phyloP scores from a whole-genome alignment of 30 jellyfish, hydroid and myxozoan genomes.

The Aurelia aurita complex sp. Pacific region DNA sequence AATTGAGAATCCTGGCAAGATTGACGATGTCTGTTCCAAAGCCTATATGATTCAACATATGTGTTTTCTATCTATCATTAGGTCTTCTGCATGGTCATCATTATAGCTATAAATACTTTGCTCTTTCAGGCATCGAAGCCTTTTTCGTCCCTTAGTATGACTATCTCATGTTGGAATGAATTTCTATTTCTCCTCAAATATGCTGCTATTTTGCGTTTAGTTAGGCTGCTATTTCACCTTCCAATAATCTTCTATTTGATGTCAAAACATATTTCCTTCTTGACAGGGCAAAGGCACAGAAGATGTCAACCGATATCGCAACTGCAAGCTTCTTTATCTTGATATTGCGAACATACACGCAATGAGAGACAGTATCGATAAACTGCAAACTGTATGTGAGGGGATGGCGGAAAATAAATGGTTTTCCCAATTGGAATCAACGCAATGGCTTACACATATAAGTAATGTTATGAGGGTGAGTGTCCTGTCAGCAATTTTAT shows the following conservation, averaged over 20 bases:
- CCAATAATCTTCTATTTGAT: too few species aligned
- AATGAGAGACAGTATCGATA: constrained; percentile 92
- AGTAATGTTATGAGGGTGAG: constrained; percentile 86
- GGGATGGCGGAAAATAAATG: constrained; percentile 87
- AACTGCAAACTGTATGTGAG: constrained; percentile 81
- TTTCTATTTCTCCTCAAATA: too few species aligned
- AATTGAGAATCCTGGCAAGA: too few species aligned
- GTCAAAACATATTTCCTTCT: not conserved
- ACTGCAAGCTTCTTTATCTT: constrained; percentile 71
- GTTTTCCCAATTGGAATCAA: constrained; percentile 92
- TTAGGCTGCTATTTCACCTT: too few species aligned
- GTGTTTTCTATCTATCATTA: too few species aligned
- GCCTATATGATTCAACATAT: too few species aligned
- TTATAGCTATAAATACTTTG: too few species aligned
- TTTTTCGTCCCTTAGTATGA: too few species aligned
- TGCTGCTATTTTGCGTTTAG: not conserved
- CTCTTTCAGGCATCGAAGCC: too few species aligned
- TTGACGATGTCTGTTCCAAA: too few species aligned
- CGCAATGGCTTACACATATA: constrained; percentile 92
- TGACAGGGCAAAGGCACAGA: constrained; percentile 95
- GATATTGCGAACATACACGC: constrained; percentile 96
- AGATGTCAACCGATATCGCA: constrained; percentile 83
- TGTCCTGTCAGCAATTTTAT: not conserved
- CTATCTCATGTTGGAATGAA: too few species aligned
- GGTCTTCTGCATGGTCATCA: too few species aligned